A percentile compares a stretch with the other conserved stretches of the same genome.
Evolutionary conservation across 2,113 vertebrate genomes (phyloP).

Genomic region (Pitta sordida): DNA sequence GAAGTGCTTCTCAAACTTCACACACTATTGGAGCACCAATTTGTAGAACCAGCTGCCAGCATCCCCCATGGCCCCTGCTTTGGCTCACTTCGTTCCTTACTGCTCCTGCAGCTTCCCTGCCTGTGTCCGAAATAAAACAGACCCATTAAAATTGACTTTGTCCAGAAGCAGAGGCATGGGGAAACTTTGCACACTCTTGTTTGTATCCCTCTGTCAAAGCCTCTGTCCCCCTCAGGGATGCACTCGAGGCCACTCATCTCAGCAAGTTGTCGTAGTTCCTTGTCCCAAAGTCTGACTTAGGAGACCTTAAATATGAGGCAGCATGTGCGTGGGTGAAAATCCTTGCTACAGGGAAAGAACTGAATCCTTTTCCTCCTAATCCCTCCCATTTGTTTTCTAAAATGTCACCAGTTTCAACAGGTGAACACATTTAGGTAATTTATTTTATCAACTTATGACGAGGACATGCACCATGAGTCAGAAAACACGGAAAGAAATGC

Average conservation of each 20-base stretch:
- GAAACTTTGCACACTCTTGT: accelerated
- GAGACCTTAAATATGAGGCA: not conserved
- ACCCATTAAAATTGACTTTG: not conserved
- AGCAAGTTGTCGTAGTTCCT: accelerated
- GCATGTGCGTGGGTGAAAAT: not conserved
- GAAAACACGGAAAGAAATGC: not conserved
- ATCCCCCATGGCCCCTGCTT: not conserved
- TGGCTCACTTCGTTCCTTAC: accelerated
- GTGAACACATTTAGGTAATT: not conserved
- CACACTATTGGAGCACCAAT: too few relatives aligned
- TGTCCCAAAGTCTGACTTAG: not conserved
- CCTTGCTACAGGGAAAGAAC: not conserved
- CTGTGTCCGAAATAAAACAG: not conserved
- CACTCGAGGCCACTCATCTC: not conserved
- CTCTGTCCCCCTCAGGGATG: accelerated
- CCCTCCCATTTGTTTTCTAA: not conserved
- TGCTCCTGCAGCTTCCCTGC: not conserved
- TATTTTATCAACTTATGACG: not conserved
- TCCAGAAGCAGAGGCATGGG: not conserved
- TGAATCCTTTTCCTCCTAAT: not conserved
- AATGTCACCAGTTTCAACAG: not conserved
- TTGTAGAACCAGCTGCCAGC: not conserved
- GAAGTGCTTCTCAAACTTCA: not conserved
- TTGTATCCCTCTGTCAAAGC: not conserved
- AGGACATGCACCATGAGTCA: not conserved